A percentile compares a stretch with the other conserved stretches of the same genome.
Evolutionary conservation across 2,113 vertebrate genomes (phyloP).

Genomic region (Hiodon alosoides): DNA sequence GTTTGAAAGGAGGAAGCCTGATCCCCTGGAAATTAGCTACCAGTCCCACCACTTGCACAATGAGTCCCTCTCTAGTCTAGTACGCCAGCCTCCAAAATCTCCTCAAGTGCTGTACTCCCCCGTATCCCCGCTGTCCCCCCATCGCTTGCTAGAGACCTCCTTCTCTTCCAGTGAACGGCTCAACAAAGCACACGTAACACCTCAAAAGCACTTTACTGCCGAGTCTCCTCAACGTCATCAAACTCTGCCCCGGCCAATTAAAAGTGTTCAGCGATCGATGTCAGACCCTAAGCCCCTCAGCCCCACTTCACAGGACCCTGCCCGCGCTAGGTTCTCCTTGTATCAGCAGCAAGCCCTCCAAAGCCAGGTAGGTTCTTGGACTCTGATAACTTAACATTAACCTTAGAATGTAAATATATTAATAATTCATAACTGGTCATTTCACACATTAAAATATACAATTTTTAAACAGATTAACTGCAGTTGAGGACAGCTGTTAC

Average conservation of each 20-base stretch:
- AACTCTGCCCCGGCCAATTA: constrained; percentile 88
- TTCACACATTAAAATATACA: neutral
- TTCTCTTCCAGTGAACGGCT: constrained; percentile 90
- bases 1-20: constrained; percentile 91
- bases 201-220: constrained; percentile 86
- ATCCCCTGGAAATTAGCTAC: constrained; percentile 92
- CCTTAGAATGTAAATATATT: neutral
- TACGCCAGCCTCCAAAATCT: constrained; percentile 88
- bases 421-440: neutral
- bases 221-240: constrained; percentile 85
- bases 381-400: neutral
- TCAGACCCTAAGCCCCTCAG: constrained; percentile 97
- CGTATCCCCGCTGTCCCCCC: constrained; percentile 89
- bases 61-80: constrained; percentile 74
- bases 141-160: constrained; percentile 88
- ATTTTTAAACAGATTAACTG: no score
- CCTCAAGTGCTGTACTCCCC: constrained; percentile 97
- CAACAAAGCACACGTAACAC: constrained; percentile 94
- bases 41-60: constrained; percentile 75
- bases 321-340: constrained; percentile 86
- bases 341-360: constrained; percentile 84
- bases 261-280: constrained; percentile 93
- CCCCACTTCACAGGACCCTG: constrained; percentile 87
- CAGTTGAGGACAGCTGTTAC: no score
- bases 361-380: constrained; percentile 77